Percentiles rank a stretch among this genome's conserved stretches.
Evolutionary conservation across 2,888 invertebrate genomes (phyloP).

Genomic region (Ectemnius lituratus): DNA sequence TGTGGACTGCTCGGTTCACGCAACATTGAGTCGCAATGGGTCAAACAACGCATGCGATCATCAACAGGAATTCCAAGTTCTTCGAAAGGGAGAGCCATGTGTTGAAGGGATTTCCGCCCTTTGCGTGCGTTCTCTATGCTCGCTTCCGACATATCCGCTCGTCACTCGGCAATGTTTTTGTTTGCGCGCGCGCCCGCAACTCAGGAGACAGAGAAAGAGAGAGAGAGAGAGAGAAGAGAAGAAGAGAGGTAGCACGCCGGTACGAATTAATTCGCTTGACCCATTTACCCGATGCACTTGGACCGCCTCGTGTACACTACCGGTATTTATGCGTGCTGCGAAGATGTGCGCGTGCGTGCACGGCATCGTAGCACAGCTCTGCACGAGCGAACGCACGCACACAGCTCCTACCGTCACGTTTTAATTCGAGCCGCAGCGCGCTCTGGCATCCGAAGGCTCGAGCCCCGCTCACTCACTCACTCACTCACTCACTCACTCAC

Average conservation of each 20-base stretch:
- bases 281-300: slow-evolving; percentile 76
- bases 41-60: too few species aligned
- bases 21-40: too few species aligned
- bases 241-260: slow-evolving; percentile 47
- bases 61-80: too few species aligned
- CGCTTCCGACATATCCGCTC: neutral
- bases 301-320: slow-evolving; percentile 57
- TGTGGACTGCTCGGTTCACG: too few species aligned
- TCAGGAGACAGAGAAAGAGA: neutral
- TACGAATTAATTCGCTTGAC: slow-evolving; percentile 69
- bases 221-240: too few species aligned
- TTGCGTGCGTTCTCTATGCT: too few species aligned
- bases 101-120: too few species aligned
- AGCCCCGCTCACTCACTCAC: too few species aligned
- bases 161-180: slow-evolving; percentile 31
- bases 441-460: slow-evolving; percentile 5
- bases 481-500: neutral
- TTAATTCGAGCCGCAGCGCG: slow-evolving; percentile 34
- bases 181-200: slow-evolving; percentile 36
- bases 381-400: slow-evolving; percentile 11
- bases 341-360: slow-evolving; percentile 28
- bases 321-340: slow-evolving; percentile 42
- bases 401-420: slow-evolving; percentile 19
- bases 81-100: too few species aligned
- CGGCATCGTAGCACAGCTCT: slow-evolving; percentile 15